phyloP scores from a whole-genome alignment of 2,888 invertebrate genomes.

The Agrenia bidenticulata region DNA sequence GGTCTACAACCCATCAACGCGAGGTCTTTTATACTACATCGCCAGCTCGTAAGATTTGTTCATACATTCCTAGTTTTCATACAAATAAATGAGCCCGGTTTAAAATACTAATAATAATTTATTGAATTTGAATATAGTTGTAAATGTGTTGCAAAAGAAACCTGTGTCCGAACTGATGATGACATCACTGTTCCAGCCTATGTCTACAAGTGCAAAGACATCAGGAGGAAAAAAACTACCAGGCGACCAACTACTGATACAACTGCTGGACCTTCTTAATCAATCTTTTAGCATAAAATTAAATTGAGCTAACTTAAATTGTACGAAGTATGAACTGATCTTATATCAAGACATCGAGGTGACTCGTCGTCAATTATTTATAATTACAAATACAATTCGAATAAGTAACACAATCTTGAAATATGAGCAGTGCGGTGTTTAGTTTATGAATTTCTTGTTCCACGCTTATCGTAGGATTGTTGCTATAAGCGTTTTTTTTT shows the following conservation, averaged over 20 bases:
- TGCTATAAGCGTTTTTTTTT: too few relatives aligned
- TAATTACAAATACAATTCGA: too few relatives aligned
- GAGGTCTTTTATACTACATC: constrained; percentile 62
- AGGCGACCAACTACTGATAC: constrained; percentile 26
- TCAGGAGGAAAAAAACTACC: constrained; percentile 35
- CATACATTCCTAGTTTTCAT: neutral
- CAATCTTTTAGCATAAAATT: constrained; percentile 19
- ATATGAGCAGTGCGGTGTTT: too few relatives aligned
- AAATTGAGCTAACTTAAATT: neutral
- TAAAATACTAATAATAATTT: too few relatives aligned
- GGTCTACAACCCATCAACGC: constrained; percentile 61
- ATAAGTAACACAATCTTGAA: too few relatives aligned
- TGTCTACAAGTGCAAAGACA: constrained; percentile 61
- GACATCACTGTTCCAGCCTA: constrained; percentile 64
- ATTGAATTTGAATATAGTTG: too few relatives aligned
- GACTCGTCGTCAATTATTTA: neutral
- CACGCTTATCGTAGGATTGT: too few relatives aligned
- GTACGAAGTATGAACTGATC: neutral
- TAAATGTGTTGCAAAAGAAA: constrained; percentile 58
- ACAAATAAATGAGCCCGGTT: neutral
- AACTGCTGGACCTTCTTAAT: constrained; percentile 32
- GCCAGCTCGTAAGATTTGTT: constrained; percentile 62
- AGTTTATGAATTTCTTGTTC: too few relatives aligned
- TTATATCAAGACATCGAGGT: neutral
- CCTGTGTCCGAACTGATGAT: constrained; percentile 61